A percentile compares a stretch with the other conserved stretches of the same genome.
phyloP scores from a whole-genome alignment of 2,888 invertebrate species.

The Onthophagus sagittarius region DNA sequence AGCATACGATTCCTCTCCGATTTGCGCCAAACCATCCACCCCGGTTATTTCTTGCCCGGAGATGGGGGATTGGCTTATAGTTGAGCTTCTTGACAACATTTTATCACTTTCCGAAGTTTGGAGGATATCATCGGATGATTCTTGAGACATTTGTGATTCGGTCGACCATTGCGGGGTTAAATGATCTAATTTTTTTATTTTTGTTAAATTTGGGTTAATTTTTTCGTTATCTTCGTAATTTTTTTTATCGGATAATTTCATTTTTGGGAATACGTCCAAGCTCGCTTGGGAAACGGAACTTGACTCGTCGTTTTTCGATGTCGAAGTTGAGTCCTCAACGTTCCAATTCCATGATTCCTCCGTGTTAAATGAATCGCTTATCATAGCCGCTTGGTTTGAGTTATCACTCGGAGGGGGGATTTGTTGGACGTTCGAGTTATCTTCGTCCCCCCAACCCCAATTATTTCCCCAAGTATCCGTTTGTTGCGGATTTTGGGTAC shows the following conservation, averaged over 20 bases:
- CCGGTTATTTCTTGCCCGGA: constrained; percentile 24
- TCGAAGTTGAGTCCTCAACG: constrained; percentile 49
- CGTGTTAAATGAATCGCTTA: constrained; percentile 57
- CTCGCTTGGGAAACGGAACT: constrained; percentile 16
- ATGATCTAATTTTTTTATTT: constrained; percentile 40
- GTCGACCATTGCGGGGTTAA: constrained; percentile 62
- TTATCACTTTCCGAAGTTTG: constrained; percentile 61
- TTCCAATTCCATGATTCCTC: constrained; percentile 63
- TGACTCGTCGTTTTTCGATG: constrained; percentile 29
- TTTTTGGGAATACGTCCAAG: constrained; percentile 45
- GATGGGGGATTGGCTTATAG: constrained; percentile 45
- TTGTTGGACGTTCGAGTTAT: constrained; percentile 43
- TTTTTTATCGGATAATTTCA: constrained; percentile 33
- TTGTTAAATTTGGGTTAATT: constrained; percentile 13
- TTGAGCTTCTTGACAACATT: constrained; percentile 54
- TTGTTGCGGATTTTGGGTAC: constrained; percentile 37
- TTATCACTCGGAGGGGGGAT: constrained; percentile 27
- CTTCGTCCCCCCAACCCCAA: constrained; percentile 61
- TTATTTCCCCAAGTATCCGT: constrained; percentile 48
- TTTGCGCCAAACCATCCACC: constrained; percentile 4
- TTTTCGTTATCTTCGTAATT: constrained; percentile 18
- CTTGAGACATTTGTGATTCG: constrained; percentile 63
- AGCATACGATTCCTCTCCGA: background rate
- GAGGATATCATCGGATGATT: constrained; percentile 60
- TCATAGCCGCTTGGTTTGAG: constrained; percentile 36